Evolutionary conservation across 1,140 invertebrate species (phyloP).

Genomic region (Ditylenchus dipsaci): DNA sequence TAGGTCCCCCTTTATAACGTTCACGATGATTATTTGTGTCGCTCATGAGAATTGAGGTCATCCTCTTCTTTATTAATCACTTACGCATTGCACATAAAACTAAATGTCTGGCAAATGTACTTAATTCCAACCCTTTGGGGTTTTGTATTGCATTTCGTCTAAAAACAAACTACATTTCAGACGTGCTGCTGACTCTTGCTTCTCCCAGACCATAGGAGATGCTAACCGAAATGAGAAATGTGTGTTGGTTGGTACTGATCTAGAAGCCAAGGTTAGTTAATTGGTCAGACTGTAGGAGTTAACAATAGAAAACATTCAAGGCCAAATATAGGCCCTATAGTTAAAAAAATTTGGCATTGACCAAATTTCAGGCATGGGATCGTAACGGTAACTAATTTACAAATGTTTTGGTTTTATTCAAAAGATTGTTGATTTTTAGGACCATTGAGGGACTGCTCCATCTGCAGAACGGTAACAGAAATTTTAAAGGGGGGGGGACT

Average conservation of each 20-base stretch:
- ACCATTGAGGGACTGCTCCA: constrained; percentile 54
- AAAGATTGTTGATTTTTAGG: constrained; percentile 21
- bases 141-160: no score
- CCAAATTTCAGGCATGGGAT: constrained; percentile 32
- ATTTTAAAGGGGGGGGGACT: no score
- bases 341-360: no score
- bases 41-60: background rate
- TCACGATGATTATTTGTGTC: background rate
- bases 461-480: constrained; percentile 52
- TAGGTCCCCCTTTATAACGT: background rate
- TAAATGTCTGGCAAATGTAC: background rate
- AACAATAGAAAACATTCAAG: no score
- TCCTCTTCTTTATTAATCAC: background rate
- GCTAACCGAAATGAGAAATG: constrained; percentile 56
- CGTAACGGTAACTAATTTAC: constrained; percentile 26
- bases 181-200: constrained; percentile 51
- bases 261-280: constrained; percentile 45
- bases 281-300: no score
- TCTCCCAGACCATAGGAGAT: constrained; percentile 52
- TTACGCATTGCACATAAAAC: background rate
- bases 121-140: background rate
- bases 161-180: constrained; percentile 25
- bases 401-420: no score
- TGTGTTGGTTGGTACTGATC: constrained; percentile 48
- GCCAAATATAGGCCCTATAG: no score